Conservation (phyloP, 2,888 invertebrate genomes). For the Phymatocera aterrima region DNA sequence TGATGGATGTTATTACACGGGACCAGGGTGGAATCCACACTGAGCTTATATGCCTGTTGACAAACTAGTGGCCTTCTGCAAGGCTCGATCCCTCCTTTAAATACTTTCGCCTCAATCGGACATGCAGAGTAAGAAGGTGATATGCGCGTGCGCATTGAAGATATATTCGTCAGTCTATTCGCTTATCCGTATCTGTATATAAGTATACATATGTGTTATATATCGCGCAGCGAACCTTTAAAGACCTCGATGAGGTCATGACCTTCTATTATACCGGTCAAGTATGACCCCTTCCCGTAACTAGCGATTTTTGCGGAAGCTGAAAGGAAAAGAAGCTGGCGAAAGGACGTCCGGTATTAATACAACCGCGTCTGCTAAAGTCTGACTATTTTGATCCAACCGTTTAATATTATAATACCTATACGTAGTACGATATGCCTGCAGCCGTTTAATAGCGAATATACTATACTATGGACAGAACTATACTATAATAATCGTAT, state of each 20-base stretch:
- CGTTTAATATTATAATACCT: too few species aligned
- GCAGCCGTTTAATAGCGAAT: not conserved
- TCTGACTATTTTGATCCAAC: not conserved
- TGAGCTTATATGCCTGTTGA: conserved; percentile 57
- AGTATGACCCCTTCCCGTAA: conserved; percentile 57
- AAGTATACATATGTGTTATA: too few species aligned
- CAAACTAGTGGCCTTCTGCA: conserved; percentile 69
- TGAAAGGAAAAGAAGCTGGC: conserved; percentile 49
- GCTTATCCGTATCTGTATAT: too few species aligned
- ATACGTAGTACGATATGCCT: too few species aligned
- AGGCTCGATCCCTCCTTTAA: conserved; percentile 69
- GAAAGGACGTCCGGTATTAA: conserved; percentile 55
- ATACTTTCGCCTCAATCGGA: conserved; percentile 66
- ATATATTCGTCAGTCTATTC: conserved; percentile 25
- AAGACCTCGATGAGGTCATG: conserved; percentile 67
- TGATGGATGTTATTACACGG: conserved; percentile 15
- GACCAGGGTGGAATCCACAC: conserved; percentile 24
- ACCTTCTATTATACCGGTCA: conserved; percentile 71
- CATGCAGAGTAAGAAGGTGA: not conserved
- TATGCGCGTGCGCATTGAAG: conserved; percentile 64
- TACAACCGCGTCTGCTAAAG: conserved; percentile 41
- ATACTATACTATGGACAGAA: not conserved
- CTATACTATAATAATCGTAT: too few species aligned
- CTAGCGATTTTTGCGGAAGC: conserved; percentile 55
- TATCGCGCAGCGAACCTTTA: conserved; percentile 29